Base-by-base conservation (phyloP, 2,113 vertebrate genomes). In the Myiozetetes cayanensis region DNA sequence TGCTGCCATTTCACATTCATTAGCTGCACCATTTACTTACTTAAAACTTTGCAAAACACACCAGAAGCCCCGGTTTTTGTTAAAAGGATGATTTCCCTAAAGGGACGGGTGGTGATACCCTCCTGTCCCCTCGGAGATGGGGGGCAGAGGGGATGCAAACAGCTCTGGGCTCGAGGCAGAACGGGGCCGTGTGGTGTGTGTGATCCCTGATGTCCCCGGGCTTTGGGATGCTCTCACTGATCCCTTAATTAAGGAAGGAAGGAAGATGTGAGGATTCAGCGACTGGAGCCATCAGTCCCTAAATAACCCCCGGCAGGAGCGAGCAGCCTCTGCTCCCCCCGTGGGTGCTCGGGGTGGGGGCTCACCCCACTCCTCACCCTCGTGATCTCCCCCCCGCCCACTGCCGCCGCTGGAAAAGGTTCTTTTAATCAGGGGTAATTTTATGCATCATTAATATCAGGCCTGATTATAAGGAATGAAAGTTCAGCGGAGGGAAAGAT, bases 361-460 rank as follows among this genome's bases (percentile, higher is more conserved):
- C 41, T 55, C 4, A 2, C 7, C 5, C 61, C 3, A 0, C 23
- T n/a, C 25, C 72, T 75, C 65, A 1, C 56, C 75, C 6, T 2
- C 31, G 3, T 62, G 44, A 86, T 86, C 47, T 52, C 37, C 77
- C 25, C 77, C 24, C 8, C 37, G 6, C 61, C 62, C 1, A 6
- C 62, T 0, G 12, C 71, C 0, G 14, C 23, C 16, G 59, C 89
- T 55, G 63, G 68, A 30, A 93, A 95, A 96, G 91, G 91, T 95
- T 87, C 91, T 74, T 91, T 91, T 94, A 96, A 96, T 96, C 87
- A 96, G 82, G 70, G 52, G 13, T 85, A 94, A 96, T 96, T 96
- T 87, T 25, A 68, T 81, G 73, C 88, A 27, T 92, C 87, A 61
- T 95, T 95, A 92, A 94, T 73, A 50, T 74, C 81, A 27, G 90